These are phyloP conservation scores for Periophthalmus magnuspinnatus DNA, from an alignment of 2,797 vertebrate genomes.

Conservation along the genomic window DNA sequence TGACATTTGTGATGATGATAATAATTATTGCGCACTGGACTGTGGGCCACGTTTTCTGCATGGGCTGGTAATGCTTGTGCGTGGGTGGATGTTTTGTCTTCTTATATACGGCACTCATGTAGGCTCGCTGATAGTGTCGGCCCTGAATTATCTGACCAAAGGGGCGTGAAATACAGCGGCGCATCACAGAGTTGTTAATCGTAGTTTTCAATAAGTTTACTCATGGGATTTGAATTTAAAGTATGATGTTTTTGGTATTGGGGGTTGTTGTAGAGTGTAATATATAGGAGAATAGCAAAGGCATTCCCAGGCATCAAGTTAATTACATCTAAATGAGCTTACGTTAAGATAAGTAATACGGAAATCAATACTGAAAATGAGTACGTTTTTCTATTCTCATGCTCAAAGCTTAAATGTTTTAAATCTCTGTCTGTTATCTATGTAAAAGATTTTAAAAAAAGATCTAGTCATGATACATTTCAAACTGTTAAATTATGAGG, in stretches of 20 bases:
- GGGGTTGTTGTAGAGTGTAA: neutral
- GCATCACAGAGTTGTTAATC: neutral
- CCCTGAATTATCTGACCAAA: neutral
- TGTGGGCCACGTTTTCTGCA: constrained; percentile 36
- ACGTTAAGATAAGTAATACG: too few relatives aligned
- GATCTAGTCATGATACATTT: too few relatives aligned
- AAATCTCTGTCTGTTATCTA: too few relatives aligned
- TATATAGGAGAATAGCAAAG: neutral
- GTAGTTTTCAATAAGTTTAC: neutral
- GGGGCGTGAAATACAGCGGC: constrained; percentile 1
- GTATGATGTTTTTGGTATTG: neutral
- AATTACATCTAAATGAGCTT: too few relatives aligned
- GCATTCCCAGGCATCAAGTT: too few relatives aligned
- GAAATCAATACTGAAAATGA: too few relatives aligned
- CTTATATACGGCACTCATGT: neutral
- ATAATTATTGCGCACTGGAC: constrained; percentile 39
- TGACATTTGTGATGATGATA: constrained; percentile 42
- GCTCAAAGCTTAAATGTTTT: too few relatives aligned
- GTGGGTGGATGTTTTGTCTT: constrained; percentile 24
- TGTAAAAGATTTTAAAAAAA: too few relatives aligned
- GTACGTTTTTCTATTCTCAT: too few relatives aligned
- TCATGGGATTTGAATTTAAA: neutral
- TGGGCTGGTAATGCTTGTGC: constrained; percentile 28
- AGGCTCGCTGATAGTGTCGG: neutral
- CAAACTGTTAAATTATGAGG: too few relatives aligned